Evolutionary conservation across 1,140 invertebrate species (phyloP), one percentile per base, ranked within the genome.

Genomic region (Hesperophylax magnus): DNA sequence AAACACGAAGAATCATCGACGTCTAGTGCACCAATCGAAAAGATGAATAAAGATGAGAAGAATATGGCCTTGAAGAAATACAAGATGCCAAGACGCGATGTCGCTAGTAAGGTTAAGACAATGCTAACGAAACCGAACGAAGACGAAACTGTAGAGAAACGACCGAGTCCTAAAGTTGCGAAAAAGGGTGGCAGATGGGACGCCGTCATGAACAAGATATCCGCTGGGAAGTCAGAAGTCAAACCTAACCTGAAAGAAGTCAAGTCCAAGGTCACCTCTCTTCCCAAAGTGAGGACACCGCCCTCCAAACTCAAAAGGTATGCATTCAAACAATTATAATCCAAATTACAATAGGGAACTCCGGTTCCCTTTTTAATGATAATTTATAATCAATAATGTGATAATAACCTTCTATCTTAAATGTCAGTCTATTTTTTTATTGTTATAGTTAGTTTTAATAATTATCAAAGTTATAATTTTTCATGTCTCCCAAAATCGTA

Each of bases 121-220:
- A 93, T 94, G 92, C 89, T 94, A 65, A 88, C 76, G 18, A 91
- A 87, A 72, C 87, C 86, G 84, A 92, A 87, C 74, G 89, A 89
- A 2, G 90, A 92, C 24, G 85, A 86, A 60, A 89, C 86, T 82
- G 85, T 88, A 82, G 88, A 89, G 85, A 89, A 85, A 81, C 89
- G 88, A 81, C 88, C 88, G 71, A 77, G 84, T 63, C 85, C 78
- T 14, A 89, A 88, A 84, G 82, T 83, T 54, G 86, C 85, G 3
- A 90, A 89, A 72, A 91, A 90, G 83, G 86, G 82, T 7, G 93
- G 93, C 0, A 92, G 94, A 75, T 95, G 95, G 92, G 95, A 96
- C 85, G 95, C 93, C 60, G 94, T 96, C 54, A 94, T 95, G 92
- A 95, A 93, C 87, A 96, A 96, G 88, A 95, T 95, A 71, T 93